These are phyloP conservation scores for Meteorus sp. DNA, from an alignment of 1,140 invertebrate species.

Conservation along the genomic window DNA sequence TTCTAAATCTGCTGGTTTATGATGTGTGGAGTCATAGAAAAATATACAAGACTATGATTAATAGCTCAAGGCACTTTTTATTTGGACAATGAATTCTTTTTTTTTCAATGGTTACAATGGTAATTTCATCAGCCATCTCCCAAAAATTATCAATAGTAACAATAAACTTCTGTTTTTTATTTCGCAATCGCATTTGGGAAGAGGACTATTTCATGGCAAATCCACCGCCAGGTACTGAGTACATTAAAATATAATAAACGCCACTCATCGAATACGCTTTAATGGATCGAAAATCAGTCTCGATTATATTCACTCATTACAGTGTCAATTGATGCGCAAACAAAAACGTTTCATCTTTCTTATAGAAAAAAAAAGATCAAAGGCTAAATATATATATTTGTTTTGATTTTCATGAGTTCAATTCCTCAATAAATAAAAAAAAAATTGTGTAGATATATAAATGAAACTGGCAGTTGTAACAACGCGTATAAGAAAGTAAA, in stretches of 20 bases:
- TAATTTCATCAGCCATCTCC: constrained; percentile 42
- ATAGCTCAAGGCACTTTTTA: constrained; percentile 50
- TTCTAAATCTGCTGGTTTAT: background rate
- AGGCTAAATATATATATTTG: background rate
- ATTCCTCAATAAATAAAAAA: too few relatives aligned
- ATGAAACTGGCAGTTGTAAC: too few relatives aligned
- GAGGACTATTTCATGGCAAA: constrained; percentile 38
- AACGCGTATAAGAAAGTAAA: too few relatives aligned
- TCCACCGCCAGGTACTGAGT: constrained; percentile 48
- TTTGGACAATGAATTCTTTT: constrained; percentile 47
- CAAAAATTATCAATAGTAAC: constrained; percentile 1
- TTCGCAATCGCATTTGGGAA: constrained; percentile 7
- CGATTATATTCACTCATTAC: too few relatives aligned
- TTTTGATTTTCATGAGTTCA: too few relatives aligned
- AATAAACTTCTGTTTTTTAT: too few relatives aligned
- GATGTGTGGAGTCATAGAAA: background rate
- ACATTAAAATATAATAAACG: constrained; percentile 40
- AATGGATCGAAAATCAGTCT: constrained; percentile 19
- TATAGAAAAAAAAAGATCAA: too few relatives aligned
- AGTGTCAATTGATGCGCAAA: too few relatives aligned
- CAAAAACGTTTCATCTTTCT: background rate
- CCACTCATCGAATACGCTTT: constrained; percentile 34
- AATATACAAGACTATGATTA: background rate
- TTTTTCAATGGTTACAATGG: constrained; percentile 41
- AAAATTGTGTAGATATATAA: too few relatives aligned